Conservation (phyloP, 2,113 vertebrate species). For the Rhinogobius similis region DNA sequence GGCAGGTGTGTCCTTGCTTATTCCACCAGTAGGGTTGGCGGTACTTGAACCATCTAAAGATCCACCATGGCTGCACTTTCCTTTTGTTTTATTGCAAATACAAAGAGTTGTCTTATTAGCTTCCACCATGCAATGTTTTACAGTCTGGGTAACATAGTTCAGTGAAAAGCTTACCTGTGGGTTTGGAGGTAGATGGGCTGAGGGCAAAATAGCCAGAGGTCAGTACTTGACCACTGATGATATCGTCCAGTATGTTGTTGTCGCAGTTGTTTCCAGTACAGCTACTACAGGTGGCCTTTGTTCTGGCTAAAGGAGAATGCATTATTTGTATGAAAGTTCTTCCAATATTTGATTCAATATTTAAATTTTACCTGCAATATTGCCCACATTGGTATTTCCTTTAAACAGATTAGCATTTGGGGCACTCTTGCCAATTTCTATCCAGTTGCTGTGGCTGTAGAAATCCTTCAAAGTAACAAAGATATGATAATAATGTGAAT, state of each 20-base stretch:
- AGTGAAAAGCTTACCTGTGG: not conserved
- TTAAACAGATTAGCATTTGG: slow-evolving; percentile 5
- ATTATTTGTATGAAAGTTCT: not conserved
- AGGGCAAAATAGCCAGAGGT: slow-evolving; percentile 7
- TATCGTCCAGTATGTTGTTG: slow-evolving; percentile 2
- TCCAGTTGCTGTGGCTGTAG: slow-evolving; percentile 8
- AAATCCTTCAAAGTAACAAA: slow-evolving; percentile 9
- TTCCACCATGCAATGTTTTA: too few species aligned
- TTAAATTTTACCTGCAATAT: slow-evolving; percentile 1
- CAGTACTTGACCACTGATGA: not conserved
- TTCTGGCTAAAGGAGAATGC: not conserved
- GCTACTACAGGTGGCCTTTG: not conserved
- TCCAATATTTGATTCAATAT: not conserved
- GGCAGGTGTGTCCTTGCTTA: slow-evolving; percentile 1
- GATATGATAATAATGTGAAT: not conserved
- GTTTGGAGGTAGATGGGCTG: not conserved
- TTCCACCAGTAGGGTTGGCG: not conserved
- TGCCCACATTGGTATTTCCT: not conserved
- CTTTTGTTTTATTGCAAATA: not conserved
- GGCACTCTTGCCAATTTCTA: not conserved
- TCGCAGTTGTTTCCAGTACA: slow-evolving; percentile 1
- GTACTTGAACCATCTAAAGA: not conserved
- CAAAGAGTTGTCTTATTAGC: not conserved
- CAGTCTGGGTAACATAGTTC: not conserved
- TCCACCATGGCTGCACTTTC: slow-evolving; percentile 8